Conservation (phyloP, 2,113 vertebrate genomes). For the Channa argus region DNA sequence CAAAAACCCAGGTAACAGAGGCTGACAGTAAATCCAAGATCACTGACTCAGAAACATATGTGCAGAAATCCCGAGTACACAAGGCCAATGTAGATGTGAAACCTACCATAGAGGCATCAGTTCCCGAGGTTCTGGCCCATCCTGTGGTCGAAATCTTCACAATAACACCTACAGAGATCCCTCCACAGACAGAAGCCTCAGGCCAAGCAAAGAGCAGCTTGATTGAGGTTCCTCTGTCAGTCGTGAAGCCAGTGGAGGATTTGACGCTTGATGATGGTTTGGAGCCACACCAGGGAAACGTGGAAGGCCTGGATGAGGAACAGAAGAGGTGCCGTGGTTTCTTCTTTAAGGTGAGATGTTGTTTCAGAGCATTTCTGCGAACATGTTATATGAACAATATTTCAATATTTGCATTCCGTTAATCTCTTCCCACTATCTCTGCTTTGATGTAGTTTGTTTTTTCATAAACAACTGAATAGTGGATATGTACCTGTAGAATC, state of each 20-base stretch:
- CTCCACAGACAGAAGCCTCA: conserved; percentile 57
- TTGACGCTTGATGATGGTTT: conserved; percentile 82
- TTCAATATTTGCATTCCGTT: not conserved
- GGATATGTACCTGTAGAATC: too few relatives aligned
- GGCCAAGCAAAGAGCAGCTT: conserved; percentile 85
- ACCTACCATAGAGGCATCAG: conserved; percentile 85
- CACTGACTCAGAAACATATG: conserved; percentile 5
- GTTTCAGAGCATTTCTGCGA: not conserved
- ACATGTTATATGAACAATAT: not conserved
- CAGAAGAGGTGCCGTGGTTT: conserved; percentile 95
- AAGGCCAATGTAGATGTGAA: conserved; percentile 67
- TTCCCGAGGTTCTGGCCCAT: conserved; percentile 91
- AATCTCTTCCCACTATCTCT: too few relatives aligned
- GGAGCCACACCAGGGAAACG: conserved; percentile 81
- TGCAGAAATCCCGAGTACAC: conserved; percentile 22
- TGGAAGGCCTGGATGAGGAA: conserved; percentile 88
- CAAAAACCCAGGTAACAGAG: conserved; percentile 32
- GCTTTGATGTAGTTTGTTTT: too few relatives aligned
- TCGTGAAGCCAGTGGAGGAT: conserved; percentile 87
- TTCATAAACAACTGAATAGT: too few relatives aligned
- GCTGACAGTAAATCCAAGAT: conserved; percentile 1
- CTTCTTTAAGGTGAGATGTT: conserved; percentile 93
- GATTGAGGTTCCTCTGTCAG: conserved; percentile 94
- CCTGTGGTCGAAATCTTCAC: conserved; percentile 88
- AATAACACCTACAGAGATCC: conserved; percentile 87